These are phyloP conservation scores for Danionella dracula DNA, from an alignment of 2,797 vertebrate species.

Conservation along the genomic window DNA sequence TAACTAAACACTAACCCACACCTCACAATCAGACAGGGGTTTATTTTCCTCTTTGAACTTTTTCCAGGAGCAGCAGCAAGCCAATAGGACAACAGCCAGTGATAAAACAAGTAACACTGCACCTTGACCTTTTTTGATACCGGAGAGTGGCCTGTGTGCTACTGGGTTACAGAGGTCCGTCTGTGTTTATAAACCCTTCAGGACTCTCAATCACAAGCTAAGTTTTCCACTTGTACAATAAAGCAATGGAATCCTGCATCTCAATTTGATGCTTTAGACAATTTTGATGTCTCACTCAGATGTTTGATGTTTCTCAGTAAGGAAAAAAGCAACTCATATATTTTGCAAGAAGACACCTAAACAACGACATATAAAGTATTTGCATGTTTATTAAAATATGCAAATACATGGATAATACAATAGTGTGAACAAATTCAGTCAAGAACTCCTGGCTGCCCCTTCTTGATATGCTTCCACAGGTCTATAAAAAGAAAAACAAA, in stretches of 20 bases:
- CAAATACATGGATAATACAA: no score
- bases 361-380: no score
- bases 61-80: slow-evolving; percentile 55
- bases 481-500: no score
- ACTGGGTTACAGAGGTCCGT: slow-evolving; percentile 11
- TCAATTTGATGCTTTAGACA: no score
- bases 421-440: no score
- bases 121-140: slow-evolving; percentile 53
- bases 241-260: no score
- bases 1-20: background rate
- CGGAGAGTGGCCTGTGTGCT: slow-evolving; percentile 13
- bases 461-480: background rate
- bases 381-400: no score
- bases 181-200: background rate
- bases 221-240: background rate
- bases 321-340: no score
- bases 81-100: slow-evolving; percentile 38
- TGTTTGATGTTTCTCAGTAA: background rate
- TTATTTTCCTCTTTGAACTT: slow-evolving; percentile 3
- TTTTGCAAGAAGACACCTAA: no score
- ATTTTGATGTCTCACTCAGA: no score
- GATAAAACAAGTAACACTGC: slow-evolving; percentile 52
- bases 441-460: background rate
- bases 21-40: background rate
- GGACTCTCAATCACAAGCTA: background rate